These are phyloP conservation scores for Tridacna gigas DNA, from an alignment of 2,888 invertebrate genomes.

Conservation along the genomic window DNA sequence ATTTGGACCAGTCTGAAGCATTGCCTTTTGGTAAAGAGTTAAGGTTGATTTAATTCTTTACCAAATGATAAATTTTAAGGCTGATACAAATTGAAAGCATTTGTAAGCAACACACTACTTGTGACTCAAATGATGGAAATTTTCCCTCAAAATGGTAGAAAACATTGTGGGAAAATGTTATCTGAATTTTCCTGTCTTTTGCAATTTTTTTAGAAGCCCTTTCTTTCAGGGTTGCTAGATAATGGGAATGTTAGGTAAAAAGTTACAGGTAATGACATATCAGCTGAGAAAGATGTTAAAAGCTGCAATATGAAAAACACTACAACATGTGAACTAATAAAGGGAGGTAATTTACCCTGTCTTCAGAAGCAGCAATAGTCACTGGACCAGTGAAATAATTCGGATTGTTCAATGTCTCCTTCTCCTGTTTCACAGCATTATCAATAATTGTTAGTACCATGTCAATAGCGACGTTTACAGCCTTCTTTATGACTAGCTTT, in stretches of 20 bases:
- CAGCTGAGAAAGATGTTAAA: too few species aligned
- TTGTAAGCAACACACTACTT: not conserved
- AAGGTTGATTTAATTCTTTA: too few species aligned
- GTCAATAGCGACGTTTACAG: not conserved
- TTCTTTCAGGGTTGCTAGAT: not conserved
- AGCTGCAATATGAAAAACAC: too few species aligned
- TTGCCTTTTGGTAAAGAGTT: too few species aligned
- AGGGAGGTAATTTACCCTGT: not conserved
- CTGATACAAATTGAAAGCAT: too few species aligned
- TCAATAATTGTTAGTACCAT: not conserved
- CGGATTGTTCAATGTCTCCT: not conserved
- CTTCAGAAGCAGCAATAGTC: not conserved
- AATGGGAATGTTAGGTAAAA: not conserved
- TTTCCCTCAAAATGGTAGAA: not conserved
- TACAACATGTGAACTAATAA: too few species aligned
- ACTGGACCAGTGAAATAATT: conserved; percentile 13
- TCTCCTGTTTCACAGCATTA: conserved; percentile 7
- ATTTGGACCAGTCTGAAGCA: too few species aligned
- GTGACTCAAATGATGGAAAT: not conserved
- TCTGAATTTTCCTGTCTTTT: not conserved
- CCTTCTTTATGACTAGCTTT: not conserved
- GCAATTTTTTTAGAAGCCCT: not conserved
- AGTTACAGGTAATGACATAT: too few species aligned
- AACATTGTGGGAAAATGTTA: not conserved
- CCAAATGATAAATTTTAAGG: too few species aligned